A percentile compares a stretch with the other conserved stretches of the same genome.
Conservation (phyloP, 2,888 invertebrate genomes). For the Drosophila incognita region DNA sequence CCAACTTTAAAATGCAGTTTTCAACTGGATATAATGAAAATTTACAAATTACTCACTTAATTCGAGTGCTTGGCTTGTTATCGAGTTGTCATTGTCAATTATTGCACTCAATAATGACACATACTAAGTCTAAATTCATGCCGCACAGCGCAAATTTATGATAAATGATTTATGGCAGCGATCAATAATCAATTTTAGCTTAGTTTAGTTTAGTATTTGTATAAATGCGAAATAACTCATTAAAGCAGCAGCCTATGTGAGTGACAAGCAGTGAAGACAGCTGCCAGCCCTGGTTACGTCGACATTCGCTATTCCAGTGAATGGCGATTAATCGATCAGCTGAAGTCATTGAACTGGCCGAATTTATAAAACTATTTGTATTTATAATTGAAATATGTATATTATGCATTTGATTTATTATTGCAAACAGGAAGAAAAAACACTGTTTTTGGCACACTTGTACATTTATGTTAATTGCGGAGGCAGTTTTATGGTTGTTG, state of each 20-base stretch:
- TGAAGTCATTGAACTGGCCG: not conserved
- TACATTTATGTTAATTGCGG: constrained; percentile 2
- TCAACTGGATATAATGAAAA: not conserved
- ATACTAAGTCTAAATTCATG: not conserved
- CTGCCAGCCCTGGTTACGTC: not conserved
- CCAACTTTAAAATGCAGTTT: constrained; percentile 38
- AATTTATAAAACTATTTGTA: not conserved
- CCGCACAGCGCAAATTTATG: not conserved
- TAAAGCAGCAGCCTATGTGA: not conserved
- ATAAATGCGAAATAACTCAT: not conserved
- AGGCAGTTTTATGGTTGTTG: constrained; percentile 12
- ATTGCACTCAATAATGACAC: not conserved
- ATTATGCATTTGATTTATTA: constrained; percentile 8
- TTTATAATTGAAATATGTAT: constrained; percentile 1
- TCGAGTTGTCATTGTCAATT: not conserved
- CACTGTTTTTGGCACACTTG: constrained; percentile 70
- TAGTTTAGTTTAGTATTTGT: not conserved
- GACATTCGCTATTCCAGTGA: not conserved
- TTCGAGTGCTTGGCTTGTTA: not conserved
- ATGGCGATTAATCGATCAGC: not conserved
- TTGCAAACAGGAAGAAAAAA: constrained; percentile 6
- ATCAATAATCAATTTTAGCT: not conserved
- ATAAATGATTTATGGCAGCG: not conserved
- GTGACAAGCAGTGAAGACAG: not conserved
- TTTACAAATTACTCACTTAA: not conserved